Evolutionary conservation across 2,797 vertebrate species (phyloP).

Genomic region (Mormyrops boulengeri): DNA sequence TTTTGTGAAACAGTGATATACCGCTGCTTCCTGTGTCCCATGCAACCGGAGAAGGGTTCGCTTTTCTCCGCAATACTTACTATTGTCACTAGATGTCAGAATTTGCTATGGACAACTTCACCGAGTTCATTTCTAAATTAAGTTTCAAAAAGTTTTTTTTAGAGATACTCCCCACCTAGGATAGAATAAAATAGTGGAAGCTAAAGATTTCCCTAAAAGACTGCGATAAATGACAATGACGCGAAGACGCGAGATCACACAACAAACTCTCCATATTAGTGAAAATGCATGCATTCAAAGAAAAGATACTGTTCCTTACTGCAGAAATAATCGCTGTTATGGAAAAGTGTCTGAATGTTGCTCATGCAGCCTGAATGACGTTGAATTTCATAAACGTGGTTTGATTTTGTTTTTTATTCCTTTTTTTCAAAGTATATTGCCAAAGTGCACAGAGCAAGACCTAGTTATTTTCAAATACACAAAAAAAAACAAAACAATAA

Average conservation of each 20-base stretch:
- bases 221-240: neutral
- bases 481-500: constrained; percentile 50
- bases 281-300: neutral
- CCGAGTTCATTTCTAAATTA: neutral
- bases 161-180: neutral
- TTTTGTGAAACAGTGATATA: neutral
- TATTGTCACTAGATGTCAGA: neutral
- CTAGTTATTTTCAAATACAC: constrained; percentile 45
- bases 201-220: neutral
- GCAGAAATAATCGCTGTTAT: neutral
- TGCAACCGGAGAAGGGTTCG: too few species aligned
- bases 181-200: neutral
- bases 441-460: constrained; percentile 67
- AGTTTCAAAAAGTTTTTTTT: neutral
- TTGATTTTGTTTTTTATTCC: constrained; percentile 44
- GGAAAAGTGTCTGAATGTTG: neutral
- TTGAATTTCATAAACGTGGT: neutral
- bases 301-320: neutral
- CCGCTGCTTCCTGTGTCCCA: neutral
- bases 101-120: neutral
- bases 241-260: neutral
- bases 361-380: neutral
- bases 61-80: neutral
- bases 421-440: constrained; percentile 49
- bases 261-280: neutral